phyloP scores from a whole-genome alignment of 2,797 vertebrate species.

The Megalops cyprinoides region DNA sequence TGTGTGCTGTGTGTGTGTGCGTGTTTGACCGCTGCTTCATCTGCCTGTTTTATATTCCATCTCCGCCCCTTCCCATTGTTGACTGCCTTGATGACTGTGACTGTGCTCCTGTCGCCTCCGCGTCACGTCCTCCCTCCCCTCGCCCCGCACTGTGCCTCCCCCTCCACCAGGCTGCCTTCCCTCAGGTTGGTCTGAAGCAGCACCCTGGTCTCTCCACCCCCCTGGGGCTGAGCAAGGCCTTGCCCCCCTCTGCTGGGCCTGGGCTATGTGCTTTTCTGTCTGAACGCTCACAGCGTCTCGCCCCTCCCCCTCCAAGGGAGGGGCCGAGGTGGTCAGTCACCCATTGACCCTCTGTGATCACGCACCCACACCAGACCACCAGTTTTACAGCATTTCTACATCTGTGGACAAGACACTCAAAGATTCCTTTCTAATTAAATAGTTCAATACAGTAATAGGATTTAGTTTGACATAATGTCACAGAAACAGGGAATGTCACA shows the following conservation, averaged over 20 bases:
- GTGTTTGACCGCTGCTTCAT: slow-evolving; percentile 60
- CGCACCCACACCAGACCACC: no score
- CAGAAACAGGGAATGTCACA: no score
- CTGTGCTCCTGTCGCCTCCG: slow-evolving; percentile 48
- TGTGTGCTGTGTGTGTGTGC: slow-evolving; percentile 59
- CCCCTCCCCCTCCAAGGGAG: neutral
- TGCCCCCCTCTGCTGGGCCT: neutral
- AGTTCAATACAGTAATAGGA: no score
- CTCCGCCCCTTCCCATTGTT: slow-evolving; percentile 64
- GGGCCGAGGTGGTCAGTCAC: neutral
- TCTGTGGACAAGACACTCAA: no score
- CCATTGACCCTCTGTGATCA: no score
- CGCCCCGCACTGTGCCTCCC: slow-evolving; percentile 44
- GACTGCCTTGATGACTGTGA: slow-evolving; percentile 71
- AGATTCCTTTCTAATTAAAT: no score
- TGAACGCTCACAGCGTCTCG: neutral
- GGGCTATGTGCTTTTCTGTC: no score
- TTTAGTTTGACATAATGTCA: no score
- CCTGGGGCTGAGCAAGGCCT: neutral
- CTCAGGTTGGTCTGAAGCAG: slow-evolving; percentile 76
- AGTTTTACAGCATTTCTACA: no score
- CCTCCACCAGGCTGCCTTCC: slow-evolving; percentile 75
- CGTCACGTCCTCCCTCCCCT: slow-evolving; percentile 61
- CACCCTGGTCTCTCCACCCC: neutral
- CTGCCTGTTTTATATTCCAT: slow-evolving; percentile 66